Evolutionary conservation across 1,140 invertebrate species (phyloP).

Genomic region (Drosophila orosa): DNA sequence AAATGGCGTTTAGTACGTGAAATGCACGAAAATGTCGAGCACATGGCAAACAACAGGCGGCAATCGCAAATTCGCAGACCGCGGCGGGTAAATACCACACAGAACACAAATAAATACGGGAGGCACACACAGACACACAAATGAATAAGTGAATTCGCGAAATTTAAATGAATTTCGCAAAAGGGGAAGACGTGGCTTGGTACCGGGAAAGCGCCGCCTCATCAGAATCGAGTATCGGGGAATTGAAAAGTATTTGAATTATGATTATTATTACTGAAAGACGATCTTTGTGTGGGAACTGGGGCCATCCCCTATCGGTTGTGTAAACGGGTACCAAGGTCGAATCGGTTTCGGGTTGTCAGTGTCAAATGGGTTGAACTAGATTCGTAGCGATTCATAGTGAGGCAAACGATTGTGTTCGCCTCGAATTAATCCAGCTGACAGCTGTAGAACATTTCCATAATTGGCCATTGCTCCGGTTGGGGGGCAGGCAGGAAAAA

Average conservation of each 20-base stretch:
- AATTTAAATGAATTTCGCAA: constrained; percentile 39
- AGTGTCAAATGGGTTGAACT: constrained; percentile 44
- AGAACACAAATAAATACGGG: constrained; percentile 24
- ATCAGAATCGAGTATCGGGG: constrained; percentile 23
- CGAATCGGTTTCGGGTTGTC: constrained; percentile 37
- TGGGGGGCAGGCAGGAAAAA: constrained; percentile 6
- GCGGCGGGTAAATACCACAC: constrained; percentile 41
- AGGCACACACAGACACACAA: background rate
- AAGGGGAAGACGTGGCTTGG: constrained; percentile 40
- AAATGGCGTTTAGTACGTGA: constrained; percentile 60
- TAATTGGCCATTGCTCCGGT: constrained; percentile 34
- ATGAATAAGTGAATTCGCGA: constrained; percentile 47
- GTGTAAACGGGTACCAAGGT: constrained; percentile 32
- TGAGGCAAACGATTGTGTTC: constrained; percentile 24
- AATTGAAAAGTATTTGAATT: constrained; percentile 27
- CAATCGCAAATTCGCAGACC: constrained; percentile 47
- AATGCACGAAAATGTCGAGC: constrained; percentile 53
- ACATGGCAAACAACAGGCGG: constrained; percentile 44
- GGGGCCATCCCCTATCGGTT: constrained; percentile 11
- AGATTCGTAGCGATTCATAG: constrained; percentile 12
- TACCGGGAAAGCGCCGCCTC: constrained; percentile 24
- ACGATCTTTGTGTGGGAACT: constrained; percentile 51
- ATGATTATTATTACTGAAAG: constrained; percentile 43
- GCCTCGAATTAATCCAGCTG: constrained; percentile 46
- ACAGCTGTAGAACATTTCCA: constrained; percentile 37